Conservation (phyloP, 2,113 vertebrate species). For the Lepus americanus region DNA sequence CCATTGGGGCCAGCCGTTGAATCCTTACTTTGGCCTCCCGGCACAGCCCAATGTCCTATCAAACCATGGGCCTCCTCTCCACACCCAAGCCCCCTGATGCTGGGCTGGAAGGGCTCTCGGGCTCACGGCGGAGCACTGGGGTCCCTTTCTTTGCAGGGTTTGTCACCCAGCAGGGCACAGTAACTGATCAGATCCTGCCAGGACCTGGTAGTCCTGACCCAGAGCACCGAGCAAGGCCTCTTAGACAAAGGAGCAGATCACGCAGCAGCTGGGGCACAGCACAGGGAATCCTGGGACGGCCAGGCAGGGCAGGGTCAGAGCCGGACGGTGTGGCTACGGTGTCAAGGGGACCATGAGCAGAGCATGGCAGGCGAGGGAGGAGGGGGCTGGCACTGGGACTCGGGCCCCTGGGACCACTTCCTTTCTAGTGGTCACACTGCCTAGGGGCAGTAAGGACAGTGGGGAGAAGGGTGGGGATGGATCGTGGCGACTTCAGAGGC, state of each 20-base stretch:
- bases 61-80: neutral
- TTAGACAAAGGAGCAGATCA: neutral
- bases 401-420: neutral
- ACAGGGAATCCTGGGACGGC: neutral
- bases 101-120: neutral
- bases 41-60: neutral
- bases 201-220: neutral
- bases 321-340: neutral
- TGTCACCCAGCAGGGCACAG: neutral
- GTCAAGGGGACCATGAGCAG: too few species aligned
- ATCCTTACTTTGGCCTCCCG: too few species aligned
- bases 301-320: neutral
- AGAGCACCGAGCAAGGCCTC: neutral
- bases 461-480: neutral
- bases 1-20: neutral
- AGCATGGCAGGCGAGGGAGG: too few species aligned
- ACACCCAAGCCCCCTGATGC: neutral
- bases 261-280: neutral
- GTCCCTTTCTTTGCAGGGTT: neutral
- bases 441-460: neutral
- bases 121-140: too few species aligned
- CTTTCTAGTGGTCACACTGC: neutral
- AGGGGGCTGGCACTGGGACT: neutral
- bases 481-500: neutral
- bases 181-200: neutral